Evolutionary conservation across 2,888 invertebrate genomes (phyloP), one percentile per base, ranked within the genome.

Genomic region (Saturnia japonica): DNA sequence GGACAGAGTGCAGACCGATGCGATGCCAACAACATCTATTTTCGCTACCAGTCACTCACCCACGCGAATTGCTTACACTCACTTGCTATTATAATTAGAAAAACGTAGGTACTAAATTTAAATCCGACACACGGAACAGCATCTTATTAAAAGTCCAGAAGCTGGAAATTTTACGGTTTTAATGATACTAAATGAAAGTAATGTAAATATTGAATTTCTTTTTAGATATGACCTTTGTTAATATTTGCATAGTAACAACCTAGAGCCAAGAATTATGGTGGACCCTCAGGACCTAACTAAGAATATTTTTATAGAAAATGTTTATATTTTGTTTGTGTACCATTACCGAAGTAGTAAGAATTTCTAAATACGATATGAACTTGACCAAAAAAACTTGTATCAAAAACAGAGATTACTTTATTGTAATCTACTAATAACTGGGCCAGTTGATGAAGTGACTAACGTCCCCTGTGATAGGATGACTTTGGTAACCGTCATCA

Each of bases 1-100:
- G 76, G 79, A 81, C 80, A 80, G 75, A 83, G 80, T 82, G 84
- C 84, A 83, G 81, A 82, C 81, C 40, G 76, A 77, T 81, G 77
- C 80, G 90, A 83, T 91, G 93, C 93, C 93, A 93, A 91, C 91
- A 81, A 76, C 75, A 72, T 86, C 86, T 93, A 93, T 93, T 93
- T 92, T 84, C 73, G 87, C 78, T 80, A 76, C 76, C 78, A 85
- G 85, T 86, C 85, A 81, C 80, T 80, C 89, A 78, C 94, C 94
- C 85, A 94, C 93, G 91, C 90, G 80, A 92, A 91, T 88, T 90
- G 90, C 91, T 92, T 91, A 91, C 89, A 93, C 92, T 89, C 91
- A 90, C 90, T 88, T 90, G 88, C 83, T 86, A 84, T 86, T 94
- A 93, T 89, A 91, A 92, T 93, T 93, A 93, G 92, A 91, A 91